Conservation (phyloP, 2,888 invertebrate species). For the Netelia melanura region DNA sequence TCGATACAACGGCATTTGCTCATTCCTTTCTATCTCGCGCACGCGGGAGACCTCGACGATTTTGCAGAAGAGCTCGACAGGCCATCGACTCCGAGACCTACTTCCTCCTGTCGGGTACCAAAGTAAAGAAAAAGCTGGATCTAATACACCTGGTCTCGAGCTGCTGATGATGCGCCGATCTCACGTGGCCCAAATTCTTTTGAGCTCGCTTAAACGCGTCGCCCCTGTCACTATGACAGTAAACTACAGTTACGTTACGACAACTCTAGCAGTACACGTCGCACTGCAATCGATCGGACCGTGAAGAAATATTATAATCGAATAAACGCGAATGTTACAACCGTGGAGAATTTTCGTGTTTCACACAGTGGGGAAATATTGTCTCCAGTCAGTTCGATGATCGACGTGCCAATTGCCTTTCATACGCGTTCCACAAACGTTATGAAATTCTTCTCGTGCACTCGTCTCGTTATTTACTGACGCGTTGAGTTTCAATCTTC, state of each 20-base stretch:
- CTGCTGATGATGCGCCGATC: background rate
- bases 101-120: constrained; percentile 21
- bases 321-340: background rate
- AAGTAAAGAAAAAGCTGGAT: background rate
- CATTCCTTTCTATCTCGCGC: background rate
- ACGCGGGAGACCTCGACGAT: background rate
- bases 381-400: background rate
- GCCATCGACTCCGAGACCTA: constrained; percentile 55
- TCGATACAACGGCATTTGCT: background rate
- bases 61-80: constrained; percentile 11
- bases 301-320: constrained; percentile 31
- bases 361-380: background rate
- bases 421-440: background rate
- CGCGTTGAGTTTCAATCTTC: background rate
- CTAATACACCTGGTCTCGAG: constrained; percentile 3
- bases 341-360: background rate
- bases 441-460: background rate
- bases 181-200: constrained; percentile 55
- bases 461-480: background rate
- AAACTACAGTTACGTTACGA: constrained; percentile 41
- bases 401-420: background rate
- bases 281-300: constrained; percentile 50
- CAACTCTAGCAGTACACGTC: background rate
- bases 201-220: constrained; percentile 10
- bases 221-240: constrained; percentile 54